phyloP scores from a whole-genome alignment of 2,888 invertebrate genomes.

The Caenorhabditis auriculariae region DNA sequence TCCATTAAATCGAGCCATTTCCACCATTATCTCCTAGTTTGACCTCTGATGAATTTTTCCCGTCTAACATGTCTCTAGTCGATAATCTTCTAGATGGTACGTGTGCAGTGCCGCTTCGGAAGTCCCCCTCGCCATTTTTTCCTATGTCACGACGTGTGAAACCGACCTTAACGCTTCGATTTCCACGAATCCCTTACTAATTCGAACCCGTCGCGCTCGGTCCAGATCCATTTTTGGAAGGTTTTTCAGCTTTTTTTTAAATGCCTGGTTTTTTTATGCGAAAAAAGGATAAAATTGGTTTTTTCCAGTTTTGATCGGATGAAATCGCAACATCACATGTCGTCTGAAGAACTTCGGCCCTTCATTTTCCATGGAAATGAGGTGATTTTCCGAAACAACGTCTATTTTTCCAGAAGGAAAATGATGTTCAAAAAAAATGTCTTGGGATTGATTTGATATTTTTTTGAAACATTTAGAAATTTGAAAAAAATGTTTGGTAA shows the following conservation, averaged over 20 bases:
- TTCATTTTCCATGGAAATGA: constrained; percentile 22
- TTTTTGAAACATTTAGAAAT: too few species aligned
- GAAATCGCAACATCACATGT: constrained; percentile 20
- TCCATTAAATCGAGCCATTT: too few species aligned
- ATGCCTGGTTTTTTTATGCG: not conserved
- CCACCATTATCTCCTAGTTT: too few species aligned
- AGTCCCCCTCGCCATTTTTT: constrained; percentile 27
- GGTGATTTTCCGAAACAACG: too few species aligned
- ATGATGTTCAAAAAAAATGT: too few species aligned
- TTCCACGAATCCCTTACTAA: not conserved
- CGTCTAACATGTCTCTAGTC: constrained; percentile 1
- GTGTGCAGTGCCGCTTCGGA: constrained; percentile 20
- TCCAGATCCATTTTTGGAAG: constrained; percentile 33
- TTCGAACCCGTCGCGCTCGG: constrained; percentile 9
- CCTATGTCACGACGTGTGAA: constrained; percentile 19
- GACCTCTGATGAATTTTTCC: not conserved
- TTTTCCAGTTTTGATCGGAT: constrained; percentile 32
- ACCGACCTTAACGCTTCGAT: constrained; percentile 12
- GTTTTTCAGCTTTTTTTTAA: constrained; percentile 5
- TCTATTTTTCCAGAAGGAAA: too few species aligned
- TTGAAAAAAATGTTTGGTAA: too few species aligned
- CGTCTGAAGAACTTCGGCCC: constrained; percentile 29
- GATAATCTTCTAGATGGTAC: constrained; percentile 24
- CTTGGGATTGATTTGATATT: too few species aligned
- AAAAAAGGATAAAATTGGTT: not conserved